Evolutionary conservation across 2,888 invertebrate species (phyloP), one percentile per base, ranked within the genome.

Genomic region (Caenorhabditis sp.): DNA sequence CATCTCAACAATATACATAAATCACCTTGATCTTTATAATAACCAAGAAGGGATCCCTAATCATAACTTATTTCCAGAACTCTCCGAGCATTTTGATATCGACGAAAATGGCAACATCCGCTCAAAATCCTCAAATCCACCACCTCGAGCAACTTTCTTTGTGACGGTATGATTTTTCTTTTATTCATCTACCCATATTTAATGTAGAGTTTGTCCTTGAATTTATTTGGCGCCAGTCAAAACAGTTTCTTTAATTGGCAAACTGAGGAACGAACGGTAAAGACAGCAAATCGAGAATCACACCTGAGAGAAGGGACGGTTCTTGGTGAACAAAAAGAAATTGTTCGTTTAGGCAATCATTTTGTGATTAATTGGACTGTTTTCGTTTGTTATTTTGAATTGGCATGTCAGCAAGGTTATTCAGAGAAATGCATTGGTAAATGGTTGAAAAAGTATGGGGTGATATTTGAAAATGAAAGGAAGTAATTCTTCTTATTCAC

Each of bases 121-220:
- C 21, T 59, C 73, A n/a, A 69, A 70, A 26, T 77, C 67, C 50
- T 61, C 73, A 20, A 73, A 78, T 53, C 80, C 81, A 12, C 81
- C 82, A 59, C 73, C 66, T 57, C 67, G 76, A 31, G 81, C 80
- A 53, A 75, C 77, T 25, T 67, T 83, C 49, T 76, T 83, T 70
- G 78, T 83, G 12, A 70, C 77, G 70, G 81, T 81, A 63, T 62
- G 61, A 65, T 12, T 61, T 43, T 61, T 21, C 7, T 38, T 38
- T 49, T n/a, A 49, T 56, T 25, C 14, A 8, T 50, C 50, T 50
- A 31, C 31, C 31, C 31, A 31, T 31, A 31, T 31, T 31, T 31
- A 7, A 31, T 31, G 17, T 10, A 43, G 3, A 43, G 14, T 3
- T 14, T 43, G 43, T 7, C 43, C 43, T 43, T 43, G 43, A 43